Base-by-base conservation (phyloP, 2,888 invertebrate species). In the Coelopa pilipes region DNA sequence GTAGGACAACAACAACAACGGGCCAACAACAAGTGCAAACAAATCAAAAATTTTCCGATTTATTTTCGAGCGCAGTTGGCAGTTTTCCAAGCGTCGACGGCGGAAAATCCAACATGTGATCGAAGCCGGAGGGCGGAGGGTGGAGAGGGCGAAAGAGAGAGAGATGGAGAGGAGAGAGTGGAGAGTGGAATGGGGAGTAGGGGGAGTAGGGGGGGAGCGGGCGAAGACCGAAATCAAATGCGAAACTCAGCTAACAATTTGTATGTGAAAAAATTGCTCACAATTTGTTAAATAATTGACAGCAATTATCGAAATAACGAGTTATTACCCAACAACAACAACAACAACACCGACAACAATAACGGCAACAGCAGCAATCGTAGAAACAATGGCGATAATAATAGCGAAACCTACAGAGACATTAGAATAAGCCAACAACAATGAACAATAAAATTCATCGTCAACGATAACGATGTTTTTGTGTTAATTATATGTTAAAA, bases 251-350 rank as follows among this genome's bases (percentile, higher is more conserved):
- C 62, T 19, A 63, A 55, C 65, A 71, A 65, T 71, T 70, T 70
- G 19, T 49, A 50, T 70, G 70, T 62, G 21, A 57, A 60, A 45
- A 72, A 67, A 72, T 47, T 67, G 59, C 50, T 63, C 17, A 71
- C 71, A 71, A 71, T 46, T 72, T 60, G 46, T n/a, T 72, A 55
- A 67, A 67, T 72, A 72, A 72, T 72, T 67, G 72, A 60, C 72
- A 60, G 68, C 68, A 73, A 73, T 73, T 73, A 73, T 55, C 60
- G 47, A 73, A 73, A 69, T 73, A 73, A 73, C 69, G 63, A 69
- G 62, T 21, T 73, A 55, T 68, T 62, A 53, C 21, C 24, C 71
- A 74, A 57, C 59, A 68, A 50, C 63, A 53, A 53, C 62, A 73
- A 73, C 67, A 72, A 50, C 24, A 7, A 66, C 59, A 67, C 19